phyloP scores from a whole-genome alignment of 2,113 vertebrate genomes.

The Chunga burmeisteri region DNA sequence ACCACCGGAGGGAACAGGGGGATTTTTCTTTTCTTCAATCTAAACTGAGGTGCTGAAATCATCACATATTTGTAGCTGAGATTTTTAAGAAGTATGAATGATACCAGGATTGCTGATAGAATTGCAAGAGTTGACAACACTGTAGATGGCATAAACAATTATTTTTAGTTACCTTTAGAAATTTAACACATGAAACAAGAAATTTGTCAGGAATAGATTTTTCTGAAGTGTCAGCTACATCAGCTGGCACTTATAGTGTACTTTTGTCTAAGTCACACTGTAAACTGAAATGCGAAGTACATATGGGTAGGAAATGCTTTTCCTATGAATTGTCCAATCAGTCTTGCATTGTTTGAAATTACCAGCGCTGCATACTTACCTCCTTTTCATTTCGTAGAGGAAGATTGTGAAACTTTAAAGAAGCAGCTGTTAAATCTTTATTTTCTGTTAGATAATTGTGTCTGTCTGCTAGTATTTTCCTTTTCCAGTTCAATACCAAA shows the following conservation, averaged over 20 bases:
- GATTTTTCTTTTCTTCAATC: background rate
- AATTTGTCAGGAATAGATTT: slow-evolving; percentile 26
- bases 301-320: slow-evolving; percentile 49
- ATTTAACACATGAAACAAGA: slow-evolving; percentile 44
- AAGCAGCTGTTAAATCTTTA: background rate
- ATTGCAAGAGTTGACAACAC: background rate
- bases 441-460: background rate
- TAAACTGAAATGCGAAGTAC: background rate
- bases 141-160: slow-evolving; percentile 28
- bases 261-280: background rate
- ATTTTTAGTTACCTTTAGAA: slow-evolving; percentile 54
- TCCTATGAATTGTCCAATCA: slow-evolving; percentile 43
- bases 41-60: background rate
- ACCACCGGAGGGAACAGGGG: background rate
- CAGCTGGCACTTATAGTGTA: background rate
- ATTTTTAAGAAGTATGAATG: background rate
- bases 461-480: background rate
- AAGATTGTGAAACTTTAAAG: background rate
- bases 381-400: background rate
- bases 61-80: background rate
- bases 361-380: background rate
- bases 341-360: slow-evolving; percentile 28
- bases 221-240: slow-evolving; percentile 16
- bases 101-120: background rate
- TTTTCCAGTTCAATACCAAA: background rate